Evolutionary conservation across 2,888 invertebrate genomes (phyloP), one percentile per base, ranked within the genome.

Genomic region (Clivina fossor): DNA sequence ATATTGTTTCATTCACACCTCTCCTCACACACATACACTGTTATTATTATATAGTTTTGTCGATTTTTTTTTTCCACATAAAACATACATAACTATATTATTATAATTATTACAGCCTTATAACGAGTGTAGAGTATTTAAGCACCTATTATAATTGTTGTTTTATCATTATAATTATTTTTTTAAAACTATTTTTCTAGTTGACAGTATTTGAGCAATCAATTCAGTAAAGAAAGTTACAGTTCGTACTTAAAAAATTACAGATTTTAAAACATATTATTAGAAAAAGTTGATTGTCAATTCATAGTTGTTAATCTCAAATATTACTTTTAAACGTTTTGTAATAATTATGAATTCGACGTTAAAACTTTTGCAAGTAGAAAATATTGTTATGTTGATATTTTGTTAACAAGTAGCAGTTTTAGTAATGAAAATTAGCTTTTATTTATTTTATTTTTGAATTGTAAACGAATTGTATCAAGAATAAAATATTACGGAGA

Each of bases 241-340:
- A 53, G 44, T 53, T 44, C 43, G 53, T 53, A 53, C 53, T 53
- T 53, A 53, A 53, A 44, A 51, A 32, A 41, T 40, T 40, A 50
- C 38, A 41, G 30, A 41, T 40, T 41, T 41, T 49, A 49, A 49
- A 38, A 49, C 40, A 49, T 48, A 30, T 46, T 20, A 47, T 33
- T 24, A 47, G 20, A 19, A 30, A 44, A 22, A 47, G 41, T 33
- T n/a, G 32, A 46, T n/a, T n/a, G n/a, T n/a, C n/a, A n/a, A n/a
- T n/a, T n/a, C n/a, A n/a, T n/a, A n/a, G n/a, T n/a, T n/a, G n/a
- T n/a, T n/a, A n/a, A n/a, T n/a, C n/a, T n/a, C n/a, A n/a, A n/a
- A 24, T 9, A 24, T 24, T 46, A 32, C 33, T 46, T 41, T 40
- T 46, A 24, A 24, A 7, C 26, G 26, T 13, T 47, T 47, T 33